Conservation (phyloP, 2,888 invertebrate species). For the Neria commutata region DNA sequence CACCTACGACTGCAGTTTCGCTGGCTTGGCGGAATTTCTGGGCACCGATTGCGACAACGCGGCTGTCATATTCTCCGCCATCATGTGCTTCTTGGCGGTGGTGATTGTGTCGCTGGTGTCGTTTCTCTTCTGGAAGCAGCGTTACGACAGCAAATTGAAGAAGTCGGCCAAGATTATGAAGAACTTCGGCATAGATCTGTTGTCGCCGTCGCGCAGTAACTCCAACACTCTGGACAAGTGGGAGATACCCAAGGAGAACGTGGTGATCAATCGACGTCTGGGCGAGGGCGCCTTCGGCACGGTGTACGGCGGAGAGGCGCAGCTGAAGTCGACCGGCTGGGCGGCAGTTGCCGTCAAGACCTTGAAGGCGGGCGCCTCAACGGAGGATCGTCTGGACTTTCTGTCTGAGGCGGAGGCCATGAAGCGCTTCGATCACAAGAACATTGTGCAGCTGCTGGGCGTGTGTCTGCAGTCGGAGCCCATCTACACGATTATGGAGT, state of each 20-base stretch:
- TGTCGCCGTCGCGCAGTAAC: constrained; percentile 62
- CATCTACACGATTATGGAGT: constrained; percentile 91
- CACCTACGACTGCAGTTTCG: constrained; percentile 70
- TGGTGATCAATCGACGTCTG: constrained; percentile 83
- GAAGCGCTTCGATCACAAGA: constrained; percentile 90
- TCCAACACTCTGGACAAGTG: constrained; percentile 76
- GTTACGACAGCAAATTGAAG: constrained; percentile 72
- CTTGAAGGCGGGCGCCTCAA: constrained; percentile 79
- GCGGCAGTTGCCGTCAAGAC: constrained; percentile 88
- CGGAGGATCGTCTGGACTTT: constrained; percentile 89
- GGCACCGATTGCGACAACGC: constrained; percentile 73
- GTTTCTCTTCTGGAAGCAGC: constrained; percentile 70
- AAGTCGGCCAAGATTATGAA: constrained; percentile 73
- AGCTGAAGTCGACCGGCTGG: constrained; percentile 72
- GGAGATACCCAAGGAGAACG: constrained; percentile 83
- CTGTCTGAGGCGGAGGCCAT: constrained; percentile 92
- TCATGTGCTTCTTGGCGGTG: constrained; percentile 66
- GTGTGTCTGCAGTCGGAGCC: constrained; percentile 88
- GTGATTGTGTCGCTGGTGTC: constrained; percentile 63
- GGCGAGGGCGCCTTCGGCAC: constrained; percentile 93
- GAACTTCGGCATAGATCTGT: constrained; percentile 71
- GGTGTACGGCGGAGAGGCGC: constrained; percentile 85
- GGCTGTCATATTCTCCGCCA: constrained; percentile 68
- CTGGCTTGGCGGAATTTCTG: constrained; percentile 71
- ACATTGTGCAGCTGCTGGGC: constrained; percentile 83